These are phyloP conservation scores for Portevinia maculata DNA, from an alignment of 2,888 invertebrate species.

Conservation along the genomic window DNA sequence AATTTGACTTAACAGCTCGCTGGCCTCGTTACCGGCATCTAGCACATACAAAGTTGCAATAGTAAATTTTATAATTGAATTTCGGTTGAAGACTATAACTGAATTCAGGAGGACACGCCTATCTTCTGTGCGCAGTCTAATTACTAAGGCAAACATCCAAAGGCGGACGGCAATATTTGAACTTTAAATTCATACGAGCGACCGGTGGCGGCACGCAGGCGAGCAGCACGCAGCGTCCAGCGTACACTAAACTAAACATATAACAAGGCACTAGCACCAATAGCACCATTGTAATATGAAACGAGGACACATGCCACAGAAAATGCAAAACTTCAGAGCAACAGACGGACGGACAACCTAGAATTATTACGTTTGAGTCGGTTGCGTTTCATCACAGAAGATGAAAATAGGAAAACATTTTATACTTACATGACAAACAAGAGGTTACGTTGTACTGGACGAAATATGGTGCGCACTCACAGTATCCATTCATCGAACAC, in stretches of 20 bases:
- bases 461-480: constrained; percentile 92
- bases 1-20: constrained; percentile 22
- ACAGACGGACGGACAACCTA: constrained; percentile 63
- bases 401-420: constrained; percentile 53
- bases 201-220: neutral
- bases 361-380: constrained; percentile 65
- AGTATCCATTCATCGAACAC: constrained; percentile 85
- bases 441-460: constrained; percentile 90
- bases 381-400: constrained; percentile 54
- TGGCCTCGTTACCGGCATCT: constrained; percentile 53
- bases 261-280: constrained; percentile 24
- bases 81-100: constrained; percentile 23
- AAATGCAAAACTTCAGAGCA: constrained; percentile 60
- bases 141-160: constrained; percentile 61
- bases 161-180: constrained; percentile 62
- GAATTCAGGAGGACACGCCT: constrained; percentile 56
- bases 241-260: constrained; percentile 32
- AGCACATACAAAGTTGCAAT: constrained; percentile 4
- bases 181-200: constrained; percentile 41
- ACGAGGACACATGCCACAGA: constrained; percentile 70
- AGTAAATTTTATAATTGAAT: constrained; percentile 25
- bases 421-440: constrained; percentile 92
- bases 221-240: constrained; percentile 29
- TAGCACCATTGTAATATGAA: constrained; percentile 45
- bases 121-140: constrained; percentile 55